phyloP scores from a whole-genome alignment of 2,888 invertebrate species.

The Tigriopus californicus region DNA sequence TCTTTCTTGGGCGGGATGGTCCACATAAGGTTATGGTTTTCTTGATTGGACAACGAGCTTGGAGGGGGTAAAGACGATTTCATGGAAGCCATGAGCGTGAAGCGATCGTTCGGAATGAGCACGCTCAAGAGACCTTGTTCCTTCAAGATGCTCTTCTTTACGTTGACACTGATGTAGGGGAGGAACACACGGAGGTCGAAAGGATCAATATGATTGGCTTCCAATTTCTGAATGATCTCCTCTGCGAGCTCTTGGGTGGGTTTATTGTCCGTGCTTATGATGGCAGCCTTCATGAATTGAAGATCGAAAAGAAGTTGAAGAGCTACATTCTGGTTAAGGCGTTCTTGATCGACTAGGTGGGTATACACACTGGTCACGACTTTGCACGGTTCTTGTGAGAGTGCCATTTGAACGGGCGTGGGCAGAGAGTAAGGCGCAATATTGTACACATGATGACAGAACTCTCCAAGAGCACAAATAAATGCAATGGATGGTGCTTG shows the following conservation, averaged over 20 bases:
- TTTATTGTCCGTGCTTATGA: neutral
- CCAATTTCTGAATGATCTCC: neutral
- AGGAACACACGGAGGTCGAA: conserved; percentile 1
- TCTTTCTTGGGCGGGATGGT: neutral
- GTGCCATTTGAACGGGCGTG: neutral
- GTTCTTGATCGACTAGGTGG: neutral
- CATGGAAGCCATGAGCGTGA: neutral
- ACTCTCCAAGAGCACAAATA: neutral
- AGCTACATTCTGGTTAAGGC: neutral
- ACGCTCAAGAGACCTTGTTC: neutral
- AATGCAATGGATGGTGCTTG: neutral
- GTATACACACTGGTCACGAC: neutral
- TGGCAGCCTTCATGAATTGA: neutral
- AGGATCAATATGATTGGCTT: conserved; percentile 7
- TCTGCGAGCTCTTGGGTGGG: neutral
- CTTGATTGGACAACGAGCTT: neutral
- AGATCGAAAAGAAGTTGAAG: conserved; percentile 1
- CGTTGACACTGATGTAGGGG: neutral
- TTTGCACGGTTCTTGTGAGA: neutral
- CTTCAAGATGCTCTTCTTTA: neutral
- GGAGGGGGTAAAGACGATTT: neutral
- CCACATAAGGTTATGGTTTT: neutral
- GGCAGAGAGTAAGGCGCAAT: neutral
- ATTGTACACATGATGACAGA: neutral
- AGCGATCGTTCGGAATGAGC: conserved; percentile 5